These are phyloP conservation scores for Eilema depressum DNA, from an alignment of 2,888 invertebrate species.

Conservation along the genomic window DNA sequence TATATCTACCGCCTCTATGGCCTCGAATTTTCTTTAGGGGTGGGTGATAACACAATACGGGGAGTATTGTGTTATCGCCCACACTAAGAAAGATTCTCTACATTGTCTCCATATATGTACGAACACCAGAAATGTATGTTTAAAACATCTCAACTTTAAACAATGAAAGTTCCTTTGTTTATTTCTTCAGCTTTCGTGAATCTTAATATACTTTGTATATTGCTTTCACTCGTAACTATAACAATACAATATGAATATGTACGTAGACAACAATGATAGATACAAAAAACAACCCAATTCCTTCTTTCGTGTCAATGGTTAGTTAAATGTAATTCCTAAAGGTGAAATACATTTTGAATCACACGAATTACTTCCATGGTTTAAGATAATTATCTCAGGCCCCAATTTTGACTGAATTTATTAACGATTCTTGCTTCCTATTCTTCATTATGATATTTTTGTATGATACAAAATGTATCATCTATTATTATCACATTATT, in stretches of 20 bases:
- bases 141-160: not conserved
- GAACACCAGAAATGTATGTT: not conserved
- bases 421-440: too few relatives aligned
- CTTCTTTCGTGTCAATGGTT: too few relatives aligned
- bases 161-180: conserved; percentile 9
- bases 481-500: too few relatives aligned
- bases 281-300: not conserved
- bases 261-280: not conserved
- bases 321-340: too few relatives aligned
- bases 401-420: too few relatives aligned
- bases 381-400: too few relatives aligned
- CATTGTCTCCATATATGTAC: not conserved
- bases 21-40: not conserved
- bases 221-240: not conserved
- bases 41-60: too few relatives aligned
- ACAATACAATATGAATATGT: not conserved
- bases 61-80: not conserved
- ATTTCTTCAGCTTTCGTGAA: not conserved
- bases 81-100: not conserved
- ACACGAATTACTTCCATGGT: too few relatives aligned
- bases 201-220: not conserved
- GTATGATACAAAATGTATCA: too few relatives aligned
- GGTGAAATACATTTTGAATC: too few relatives aligned
- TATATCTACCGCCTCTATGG: not conserved
- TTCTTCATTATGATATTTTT: too few relatives aligned